These are phyloP conservation scores for Thomomys bottae DNA, from an alignment of 2,113 vertebrate species.

Conservation along the genomic window DNA sequence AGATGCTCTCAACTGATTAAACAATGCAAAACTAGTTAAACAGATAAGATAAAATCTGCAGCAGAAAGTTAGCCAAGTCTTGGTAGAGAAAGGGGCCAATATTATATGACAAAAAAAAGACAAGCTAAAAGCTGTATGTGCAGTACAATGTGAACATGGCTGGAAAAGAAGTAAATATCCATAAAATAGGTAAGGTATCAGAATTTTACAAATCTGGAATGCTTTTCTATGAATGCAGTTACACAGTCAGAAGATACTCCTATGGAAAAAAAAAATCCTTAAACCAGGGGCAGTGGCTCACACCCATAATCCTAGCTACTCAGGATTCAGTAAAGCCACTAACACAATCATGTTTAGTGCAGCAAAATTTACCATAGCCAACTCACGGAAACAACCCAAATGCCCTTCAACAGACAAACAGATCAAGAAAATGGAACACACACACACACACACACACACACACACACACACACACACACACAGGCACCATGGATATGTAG, in stretches of 20 bases:
- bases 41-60: background rate
- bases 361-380: no score
- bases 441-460: no score
- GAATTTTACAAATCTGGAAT: background rate
- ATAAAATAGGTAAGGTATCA: background rate
- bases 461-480: no score
- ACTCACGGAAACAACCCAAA: no score
- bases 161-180: conserved; percentile 15
- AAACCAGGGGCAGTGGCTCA: background rate
- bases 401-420: no score
- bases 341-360: no score
- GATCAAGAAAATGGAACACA: no score
- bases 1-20: background rate
- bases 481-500: no score
- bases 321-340: no score
- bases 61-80: background rate
- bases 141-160: background rate
- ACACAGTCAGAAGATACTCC: conserved; percentile 30
- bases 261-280: background rate
- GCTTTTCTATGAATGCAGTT: conserved; percentile 38
- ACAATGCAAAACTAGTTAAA: background rate
- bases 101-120: background rate
- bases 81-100: background rate
- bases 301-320: no score
- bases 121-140: background rate